Evolutionary conservation across 2,888 invertebrate species (phyloP), one percentile per base, ranked within the genome.

Genomic region (Lycocerus yunnanus): DNA sequence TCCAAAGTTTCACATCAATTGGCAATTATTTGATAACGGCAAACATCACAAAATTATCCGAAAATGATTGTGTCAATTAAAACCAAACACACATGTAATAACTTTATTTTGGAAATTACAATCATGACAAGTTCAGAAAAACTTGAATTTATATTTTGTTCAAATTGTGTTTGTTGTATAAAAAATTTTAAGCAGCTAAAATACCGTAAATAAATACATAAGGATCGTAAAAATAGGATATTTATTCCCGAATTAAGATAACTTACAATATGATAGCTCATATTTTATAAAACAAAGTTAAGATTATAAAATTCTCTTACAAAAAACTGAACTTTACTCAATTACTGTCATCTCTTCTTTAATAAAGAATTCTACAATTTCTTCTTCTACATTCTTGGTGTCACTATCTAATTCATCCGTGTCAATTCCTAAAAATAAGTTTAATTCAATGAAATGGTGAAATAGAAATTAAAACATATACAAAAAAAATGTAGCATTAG

Each of bases 361-460:
- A 86, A 98, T 92, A 90, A 98, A 95, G 93, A 98, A 97, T 93
- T 98, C 98, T 84, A 98, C 94, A 85, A 94, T 91, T 90, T 98
- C 98, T 86, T 98, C 98, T 86, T 97, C 97, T 83, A 96, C 92
- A 87, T 97, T 96, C 83, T 92, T 91, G 69, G 92, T 90, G 84
- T 97, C 95, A 69, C 94, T 93, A 86, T 95, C 95, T 82, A 97
- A 88, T 86, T 94, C 94, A 88, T 98, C 97, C n/a, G 98, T 97
- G 86, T 98, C 97, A 82, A 96, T 91, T 87, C 95, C 97, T 97
- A 88, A 9, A 88, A 88, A 80, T 78, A 81, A 84, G 83, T 10
- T 69, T 15, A 63, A 78, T 16, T 24, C 63, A 67, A 67, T 66
- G 76, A 75, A 58, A 68, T 43, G 3, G 14, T 58, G 15, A 13